Evolutionary conservation across 2,113 vertebrate genomes (phyloP), one percentile per base, ranked within the genome.

Genomic region (Sprattus sprattus): DNA sequence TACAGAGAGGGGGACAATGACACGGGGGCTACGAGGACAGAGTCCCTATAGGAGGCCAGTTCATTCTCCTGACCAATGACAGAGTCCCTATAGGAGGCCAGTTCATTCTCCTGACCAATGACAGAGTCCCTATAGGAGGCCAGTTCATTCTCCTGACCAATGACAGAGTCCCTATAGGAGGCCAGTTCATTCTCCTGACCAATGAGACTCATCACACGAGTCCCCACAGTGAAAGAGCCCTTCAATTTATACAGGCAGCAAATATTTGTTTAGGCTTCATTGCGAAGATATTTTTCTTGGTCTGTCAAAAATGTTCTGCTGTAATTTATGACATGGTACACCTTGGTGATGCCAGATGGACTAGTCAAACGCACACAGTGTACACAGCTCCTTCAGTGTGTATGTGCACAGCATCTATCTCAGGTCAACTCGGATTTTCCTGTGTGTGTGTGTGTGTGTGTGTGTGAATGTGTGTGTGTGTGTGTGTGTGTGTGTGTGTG

Each of bases 1-100:
- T 5, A 86, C 85, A 90, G 87, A 87, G 89, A 83, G 52, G 89
- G 85, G 52, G 52, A 57, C 52, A 57, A 57, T 7, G 52, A 57
- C 52, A 20, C 18, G 52, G 52, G 18, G 52, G 52, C 18, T 8
- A 11, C 13, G 6, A 20, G 20, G 4, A 64, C 7, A 25, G 60
- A 25, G 60, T 64, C 60, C 1, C 22, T 5, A 22, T n/a, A n/a
- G 8, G 60, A 60, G 60, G 6, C 20, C 7, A 3, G 20, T 25
- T 52, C 88, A 88, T 88, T 81, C 88, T 88, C 85, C 84, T 75
- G 57, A 22, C 16, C 45, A 6, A 85, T 9, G 4, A 10, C n/a
- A n/a, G n/a, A n/a, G n/a, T n/a, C 60, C 1, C 22, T 5, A 22
- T n/a, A n/a, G 8, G 60, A 60, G 60, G 6, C 20, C 7, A 3